These are phyloP conservation scores for Ennomos fuscantarius DNA, from an alignment of 2,888 invertebrate species.

Conservation along the genomic window DNA sequence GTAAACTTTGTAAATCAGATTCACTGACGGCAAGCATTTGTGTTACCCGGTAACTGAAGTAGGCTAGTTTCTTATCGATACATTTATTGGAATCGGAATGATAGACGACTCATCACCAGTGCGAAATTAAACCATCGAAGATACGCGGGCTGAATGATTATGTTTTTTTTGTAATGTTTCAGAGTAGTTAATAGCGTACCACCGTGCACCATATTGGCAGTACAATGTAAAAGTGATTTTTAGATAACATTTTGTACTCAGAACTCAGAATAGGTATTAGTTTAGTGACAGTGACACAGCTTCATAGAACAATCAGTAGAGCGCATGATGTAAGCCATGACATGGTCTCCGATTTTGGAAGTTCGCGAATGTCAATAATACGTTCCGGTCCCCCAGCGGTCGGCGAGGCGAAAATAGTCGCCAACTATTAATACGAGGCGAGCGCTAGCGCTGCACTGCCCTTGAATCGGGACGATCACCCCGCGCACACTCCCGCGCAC, in stretches of 20 bases:
- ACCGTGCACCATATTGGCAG: too few species aligned
- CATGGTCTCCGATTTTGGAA: slow-evolving; percentile 59
- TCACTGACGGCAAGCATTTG: slow-evolving; percentile 7
- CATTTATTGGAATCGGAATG: slow-evolving; percentile 12
- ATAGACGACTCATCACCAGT: slow-evolving; percentile 23
- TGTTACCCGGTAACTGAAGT: slow-evolving; percentile 7
- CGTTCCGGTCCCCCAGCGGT: slow-evolving; percentile 76
- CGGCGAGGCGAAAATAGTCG: slow-evolving; percentile 81
- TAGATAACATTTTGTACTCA: too few species aligned
- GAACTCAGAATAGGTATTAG: too few species aligned
- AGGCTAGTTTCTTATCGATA: slow-evolving; percentile 21
- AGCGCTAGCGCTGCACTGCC: slow-evolving; percentile 82
- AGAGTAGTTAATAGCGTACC: too few species aligned
- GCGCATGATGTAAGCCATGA: slow-evolving; percentile 53
- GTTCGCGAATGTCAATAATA: slow-evolving; percentile 83
- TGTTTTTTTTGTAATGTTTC: slow-evolving; percentile 15
- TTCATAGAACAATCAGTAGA: slow-evolving; percentile 8
- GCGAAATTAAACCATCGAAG: slow-evolving; percentile 11
- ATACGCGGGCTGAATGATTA: slow-evolving; percentile 8
- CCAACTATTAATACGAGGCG: slow-evolving; percentile 81
- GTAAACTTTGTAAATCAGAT: background rate
- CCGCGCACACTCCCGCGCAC: slow-evolving; percentile 72
- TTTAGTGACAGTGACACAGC: background rate
- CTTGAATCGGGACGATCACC: slow-evolving; percentile 84
- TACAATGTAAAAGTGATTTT: too few species aligned